Conservation (phyloP, 2,888 invertebrate species). For the Xestia c-nigrum region DNA sequence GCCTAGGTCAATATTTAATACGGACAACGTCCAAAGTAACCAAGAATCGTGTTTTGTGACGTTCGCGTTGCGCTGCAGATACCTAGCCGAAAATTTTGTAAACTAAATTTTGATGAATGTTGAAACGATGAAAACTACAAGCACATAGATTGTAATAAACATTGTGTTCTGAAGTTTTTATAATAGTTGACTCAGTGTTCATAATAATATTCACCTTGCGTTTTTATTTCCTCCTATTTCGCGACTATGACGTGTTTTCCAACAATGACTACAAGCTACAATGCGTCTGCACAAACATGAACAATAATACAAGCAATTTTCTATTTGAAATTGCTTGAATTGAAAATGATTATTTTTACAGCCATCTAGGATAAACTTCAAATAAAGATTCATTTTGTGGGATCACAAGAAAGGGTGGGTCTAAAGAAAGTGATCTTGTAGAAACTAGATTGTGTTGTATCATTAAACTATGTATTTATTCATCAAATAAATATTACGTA, state of each 20-base stretch:
- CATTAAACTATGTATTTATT: conserved; percentile 10
- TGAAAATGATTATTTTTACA: not conserved
- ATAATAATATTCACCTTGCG: conserved; percentile 20
- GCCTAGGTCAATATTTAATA: not conserved
- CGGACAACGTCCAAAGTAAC: not conserved
- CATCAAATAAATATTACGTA: conserved; percentile 12
- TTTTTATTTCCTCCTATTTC: conserved; percentile 30
- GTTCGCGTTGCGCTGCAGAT: not conserved
- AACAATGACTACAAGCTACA: not conserved
- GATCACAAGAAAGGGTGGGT: not conserved
- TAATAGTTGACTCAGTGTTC: conserved; percentile 8
- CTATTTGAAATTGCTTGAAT: not conserved
- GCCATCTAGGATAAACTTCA: not conserved
- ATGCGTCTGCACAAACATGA: not conserved
- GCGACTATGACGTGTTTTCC: not conserved
- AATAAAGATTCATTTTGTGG: not conserved
- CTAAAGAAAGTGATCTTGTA: not conserved
- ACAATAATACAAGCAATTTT: not conserved
- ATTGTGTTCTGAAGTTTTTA: not conserved
- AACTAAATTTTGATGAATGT: too few relatives aligned
- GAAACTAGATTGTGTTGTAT: not conserved
- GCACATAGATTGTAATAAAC: not conserved
- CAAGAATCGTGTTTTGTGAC: not conserved
- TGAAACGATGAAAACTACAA: not conserved
- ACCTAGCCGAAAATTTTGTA: not conserved